Conservation (phyloP, 2,888 invertebrate genomes). For the Caenorhabditis imperialis region DNA sequence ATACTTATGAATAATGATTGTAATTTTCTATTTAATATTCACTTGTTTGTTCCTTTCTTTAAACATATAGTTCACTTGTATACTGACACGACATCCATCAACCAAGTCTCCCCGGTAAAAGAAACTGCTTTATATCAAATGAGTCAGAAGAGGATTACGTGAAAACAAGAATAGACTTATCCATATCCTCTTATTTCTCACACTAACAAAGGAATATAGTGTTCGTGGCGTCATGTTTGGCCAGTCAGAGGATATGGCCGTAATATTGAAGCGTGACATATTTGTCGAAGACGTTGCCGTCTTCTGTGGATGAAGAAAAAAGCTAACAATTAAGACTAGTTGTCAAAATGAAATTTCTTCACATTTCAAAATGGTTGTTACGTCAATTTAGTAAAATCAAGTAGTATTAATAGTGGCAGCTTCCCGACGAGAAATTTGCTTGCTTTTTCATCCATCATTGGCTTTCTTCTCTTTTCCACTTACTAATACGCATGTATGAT, state of each 20-base stretch:
- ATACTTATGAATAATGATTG: too few species aligned
- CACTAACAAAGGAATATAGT: conserved; percentile 4
- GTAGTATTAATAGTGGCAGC: too few species aligned
- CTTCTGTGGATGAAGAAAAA: conserved; percentile 14
- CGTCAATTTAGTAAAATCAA: conserved; percentile 16
- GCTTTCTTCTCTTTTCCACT: too few species aligned
- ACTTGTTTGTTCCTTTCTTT: background rate
- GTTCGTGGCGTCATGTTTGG: conserved; percentile 17
- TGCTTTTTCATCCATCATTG: conserved; percentile 51
- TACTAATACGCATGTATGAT: conserved; percentile 26
- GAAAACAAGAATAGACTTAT: conserved; percentile 29
- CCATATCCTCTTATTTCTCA: conserved; percentile 12
- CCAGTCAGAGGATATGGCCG: conserved; percentile 13
- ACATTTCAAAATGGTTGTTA: conserved; percentile 7
- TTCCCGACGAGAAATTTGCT: conserved; percentile 12
- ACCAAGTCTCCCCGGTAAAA: too few species aligned
- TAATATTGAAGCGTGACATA: conserved; percentile 53
- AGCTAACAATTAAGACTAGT: conserved; percentile 34
- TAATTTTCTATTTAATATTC: too few species aligned
- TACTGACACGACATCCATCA: too few species aligned
- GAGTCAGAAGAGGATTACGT: conserved; percentile 16
- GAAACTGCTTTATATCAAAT: too few species aligned
- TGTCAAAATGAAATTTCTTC: conserved; percentile 13
- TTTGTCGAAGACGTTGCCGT: conserved; percentile 4
- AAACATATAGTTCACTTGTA: too few species aligned